Evolutionary conservation across 2,888 invertebrate genomes (phyloP).

Genomic region (Agrypnus murinus): DNA sequence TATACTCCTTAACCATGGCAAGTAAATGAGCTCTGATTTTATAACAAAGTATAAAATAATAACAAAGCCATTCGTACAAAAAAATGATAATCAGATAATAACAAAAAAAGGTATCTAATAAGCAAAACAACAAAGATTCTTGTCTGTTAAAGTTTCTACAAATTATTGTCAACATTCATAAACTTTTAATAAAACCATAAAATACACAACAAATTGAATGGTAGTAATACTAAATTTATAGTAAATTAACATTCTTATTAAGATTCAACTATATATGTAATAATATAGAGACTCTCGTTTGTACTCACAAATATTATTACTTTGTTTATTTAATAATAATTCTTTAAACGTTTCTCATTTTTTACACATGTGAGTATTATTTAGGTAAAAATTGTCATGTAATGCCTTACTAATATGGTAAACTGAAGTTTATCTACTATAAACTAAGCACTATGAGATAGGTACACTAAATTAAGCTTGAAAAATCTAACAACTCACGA

Average conservation of each 20-base stretch:
- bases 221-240: slow-evolving; percentile 45
- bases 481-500: slow-evolving; percentile 44
- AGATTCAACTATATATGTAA: slow-evolving; percentile 40
- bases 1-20: slow-evolving; percentile 69
- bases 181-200: slow-evolving; percentile 47
- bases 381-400: slow-evolving; percentile 68
- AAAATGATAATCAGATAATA: slow-evolving; percentile 47
- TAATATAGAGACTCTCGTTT: slow-evolving; percentile 44
- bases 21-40: slow-evolving; percentile 62
- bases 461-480: slow-evolving; percentile 58
- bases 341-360: slow-evolving; percentile 56
- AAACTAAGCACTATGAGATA: slow-evolving; percentile 62
- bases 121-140: slow-evolving; percentile 52
- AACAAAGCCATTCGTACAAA: slow-evolving; percentile 46
- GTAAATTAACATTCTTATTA: slow-evolving; percentile 43
- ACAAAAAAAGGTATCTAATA: slow-evolving; percentile 51
- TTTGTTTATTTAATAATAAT: slow-evolving; percentile 43
- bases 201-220: slow-evolving; percentile 46
- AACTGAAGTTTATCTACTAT: slow-evolving; percentile 67
- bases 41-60: slow-evolving; percentile 42
- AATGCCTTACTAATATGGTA: slow-evolving; percentile 69
- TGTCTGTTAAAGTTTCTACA: slow-evolving; percentile 39
- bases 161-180: slow-evolving; percentile 46
- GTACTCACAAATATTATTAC: slow-evolving; percentile 47
- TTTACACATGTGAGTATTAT: slow-evolving; percentile 68